Evolutionary conservation across 2,797 vertebrate species (phyloP).

Genomic region (Percopsis omiscomaycus): DNA sequence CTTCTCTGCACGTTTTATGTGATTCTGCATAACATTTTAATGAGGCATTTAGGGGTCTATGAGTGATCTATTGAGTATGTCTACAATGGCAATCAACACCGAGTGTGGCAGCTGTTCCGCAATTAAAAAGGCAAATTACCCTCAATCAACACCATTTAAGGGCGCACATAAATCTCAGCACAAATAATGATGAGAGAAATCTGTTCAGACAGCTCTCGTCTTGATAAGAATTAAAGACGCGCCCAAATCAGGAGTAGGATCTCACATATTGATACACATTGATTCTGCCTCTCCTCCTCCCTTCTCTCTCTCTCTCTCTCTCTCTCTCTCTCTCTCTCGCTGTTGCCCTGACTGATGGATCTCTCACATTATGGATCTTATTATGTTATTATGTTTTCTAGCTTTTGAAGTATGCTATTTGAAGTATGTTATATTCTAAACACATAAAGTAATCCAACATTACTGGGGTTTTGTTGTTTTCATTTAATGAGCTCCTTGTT

Average conservation of each 20-base stretch:
- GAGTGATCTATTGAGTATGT: conserved; percentile 77
- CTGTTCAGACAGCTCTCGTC: conserved; percentile 78
- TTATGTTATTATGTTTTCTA: not conserved
- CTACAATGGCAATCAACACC: conserved; percentile 80
- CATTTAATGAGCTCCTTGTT: too few relatives aligned
- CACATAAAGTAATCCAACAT: too few relatives aligned
- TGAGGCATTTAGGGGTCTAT: conserved; percentile 76
- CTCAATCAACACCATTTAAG: conserved; percentile 83
- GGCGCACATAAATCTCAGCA: conserved; percentile 77
- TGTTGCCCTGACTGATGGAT: not conserved
- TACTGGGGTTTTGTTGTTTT: too few relatives aligned
- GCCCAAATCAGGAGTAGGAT: conserved; percentile 69
- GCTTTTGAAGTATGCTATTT: too few relatives aligned
- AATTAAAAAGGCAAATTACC: conserved; percentile 84
- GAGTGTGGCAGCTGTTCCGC: conserved; percentile 80
- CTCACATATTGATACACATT: conserved; percentile 26
- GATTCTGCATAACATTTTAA: conserved; percentile 72
- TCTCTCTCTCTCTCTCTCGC: conserved; percentile 32
- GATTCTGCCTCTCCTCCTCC: conserved; percentile 11
- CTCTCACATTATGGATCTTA: not conserved
- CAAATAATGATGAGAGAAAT: conserved; percentile 80
- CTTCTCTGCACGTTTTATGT: conserved; percentile 67
- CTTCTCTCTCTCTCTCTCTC: conserved; percentile 41
- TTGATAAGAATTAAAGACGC: conserved; percentile 75
- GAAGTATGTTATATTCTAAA: too few relatives aligned